Evolutionary conservation across 2,797 vertebrate species (phyloP).

Genomic region (Cephalopachus bancanus): DNA sequence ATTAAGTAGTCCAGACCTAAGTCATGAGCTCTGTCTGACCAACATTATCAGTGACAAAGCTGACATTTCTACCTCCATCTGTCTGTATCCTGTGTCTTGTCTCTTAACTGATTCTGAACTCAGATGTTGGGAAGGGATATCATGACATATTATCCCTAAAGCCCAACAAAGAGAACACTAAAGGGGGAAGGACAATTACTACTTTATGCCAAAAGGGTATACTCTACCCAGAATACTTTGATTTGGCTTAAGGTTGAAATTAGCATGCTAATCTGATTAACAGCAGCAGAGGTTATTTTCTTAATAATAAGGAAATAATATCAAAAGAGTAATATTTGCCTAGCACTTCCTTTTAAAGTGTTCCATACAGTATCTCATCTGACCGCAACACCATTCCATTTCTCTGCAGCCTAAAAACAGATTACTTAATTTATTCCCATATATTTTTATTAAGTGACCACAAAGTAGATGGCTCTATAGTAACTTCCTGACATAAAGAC

Average conservation of each 20-base stretch:
- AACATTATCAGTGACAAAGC: background rate
- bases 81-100: background rate
- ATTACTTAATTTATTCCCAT: constrained; percentile 35
- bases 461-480: background rate
- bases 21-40: background rate
- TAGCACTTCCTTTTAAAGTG: constrained; percentile 45
- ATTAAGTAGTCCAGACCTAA: background rate
- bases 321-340: constrained; percentile 55
- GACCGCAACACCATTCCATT: background rate
- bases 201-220: background rate
- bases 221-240: constrained; percentile 26
- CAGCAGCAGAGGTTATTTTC: background rate
- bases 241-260: constrained; percentile 58
- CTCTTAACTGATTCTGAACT: constrained; percentile 37
- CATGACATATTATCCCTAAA: constrained; percentile 40
- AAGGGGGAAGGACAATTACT: background rate
- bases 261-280: constrained; percentile 55
- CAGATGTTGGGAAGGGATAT: background rate
- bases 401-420: constrained; percentile 49
- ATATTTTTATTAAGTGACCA: constrained; percentile 60
- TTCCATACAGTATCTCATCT: constrained; percentile 7
- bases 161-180: background rate
- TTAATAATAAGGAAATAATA: constrained; percentile 62
- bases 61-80: constrained; percentile 23
- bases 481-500: constrained; percentile 11